Evolutionary conservation across 2,888 invertebrate genomes (phyloP).

Genomic region (Cordilura impudica): DNA sequence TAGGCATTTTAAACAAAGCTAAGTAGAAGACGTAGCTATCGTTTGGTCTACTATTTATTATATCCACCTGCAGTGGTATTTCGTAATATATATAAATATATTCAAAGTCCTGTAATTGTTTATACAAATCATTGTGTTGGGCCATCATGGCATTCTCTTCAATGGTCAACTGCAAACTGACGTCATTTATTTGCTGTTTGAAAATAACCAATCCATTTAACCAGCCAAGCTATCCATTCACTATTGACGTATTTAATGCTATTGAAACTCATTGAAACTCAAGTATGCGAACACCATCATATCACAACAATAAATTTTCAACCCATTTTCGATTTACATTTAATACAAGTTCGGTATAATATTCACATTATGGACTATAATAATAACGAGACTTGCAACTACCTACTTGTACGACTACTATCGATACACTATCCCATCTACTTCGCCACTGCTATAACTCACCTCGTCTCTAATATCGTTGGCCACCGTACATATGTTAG

Average conservation of each 20-base stretch:
- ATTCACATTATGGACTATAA: conserved; percentile 22
- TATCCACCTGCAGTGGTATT: neutral
- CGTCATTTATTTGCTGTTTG: neutral
- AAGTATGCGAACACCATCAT: too few species aligned
- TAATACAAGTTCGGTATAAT: conserved; percentile 27
- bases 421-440: too few species aligned
- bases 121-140: conserved; percentile 29
- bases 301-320: conserved; percentile 13
- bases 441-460: too few species aligned
- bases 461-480: too few species aligned
- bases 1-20: too few species aligned
- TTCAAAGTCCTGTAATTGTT: conserved; percentile 14
- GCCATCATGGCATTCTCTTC: conserved; percentile 10
- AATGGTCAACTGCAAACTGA: too few species aligned
- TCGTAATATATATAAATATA: neutral
- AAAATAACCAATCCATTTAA: neutral
- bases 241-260: conserved; percentile 9
- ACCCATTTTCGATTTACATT: conserved; percentile 1
- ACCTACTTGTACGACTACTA: too few species aligned
- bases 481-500: too few species aligned
- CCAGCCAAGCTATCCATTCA: neutral
- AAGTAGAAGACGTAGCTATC: conserved; percentile 9
- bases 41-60: conserved; percentile 21
- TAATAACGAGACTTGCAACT: neutral
- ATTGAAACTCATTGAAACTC: conserved; percentile 10